These are phyloP conservation scores for Pomacea maculata DNA, from an alignment of 1,140 invertebrate genomes.

Conservation along the genomic window DNA sequence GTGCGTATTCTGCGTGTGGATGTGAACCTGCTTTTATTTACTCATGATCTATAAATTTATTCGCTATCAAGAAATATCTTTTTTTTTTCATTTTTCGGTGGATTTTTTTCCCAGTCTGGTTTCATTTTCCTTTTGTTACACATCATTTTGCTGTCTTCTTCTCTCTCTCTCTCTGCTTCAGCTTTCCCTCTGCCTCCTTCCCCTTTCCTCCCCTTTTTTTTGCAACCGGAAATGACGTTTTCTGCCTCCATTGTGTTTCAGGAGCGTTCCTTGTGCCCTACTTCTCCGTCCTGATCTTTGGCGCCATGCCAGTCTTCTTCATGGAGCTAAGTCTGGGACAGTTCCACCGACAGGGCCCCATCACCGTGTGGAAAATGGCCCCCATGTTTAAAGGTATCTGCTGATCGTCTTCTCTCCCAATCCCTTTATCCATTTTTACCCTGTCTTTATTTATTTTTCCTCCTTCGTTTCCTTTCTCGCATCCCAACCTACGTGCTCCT, in stretches of 20 bases:
- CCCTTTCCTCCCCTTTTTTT: not conserved
- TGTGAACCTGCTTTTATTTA: too few species aligned
- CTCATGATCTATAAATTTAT: too few species aligned
- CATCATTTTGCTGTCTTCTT: not conserved
- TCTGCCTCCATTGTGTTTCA: constrained; percentile 25
- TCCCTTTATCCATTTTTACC: too few species aligned
- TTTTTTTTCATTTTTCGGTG: too few species aligned
- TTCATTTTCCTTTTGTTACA: constrained; percentile 1
- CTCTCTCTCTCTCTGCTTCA: not conserved
- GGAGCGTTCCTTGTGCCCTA: constrained; percentile 66
- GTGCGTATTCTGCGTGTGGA: too few species aligned
- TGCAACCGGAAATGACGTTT: too few species aligned
- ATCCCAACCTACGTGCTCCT: too few species aligned
- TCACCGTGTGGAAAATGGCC: constrained; percentile 80
- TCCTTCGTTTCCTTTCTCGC: too few species aligned
- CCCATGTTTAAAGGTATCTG: constrained; percentile 91
- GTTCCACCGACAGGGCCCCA: constrained; percentile 64
- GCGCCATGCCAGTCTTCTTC: constrained; percentile 67
- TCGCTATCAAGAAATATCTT: too few species aligned
- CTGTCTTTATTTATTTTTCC: too few species aligned
- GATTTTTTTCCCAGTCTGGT: not conserved
- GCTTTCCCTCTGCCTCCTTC: not conserved
- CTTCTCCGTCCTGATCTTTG: constrained; percentile 63
- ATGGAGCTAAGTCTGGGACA: constrained; percentile 68
- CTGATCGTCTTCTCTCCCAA: too few species aligned